These are phyloP conservation scores for Heteractis magnifica DNA, from an alignment of 92 coral and sea anemone genomes.

Conservation along the genomic window DNA sequence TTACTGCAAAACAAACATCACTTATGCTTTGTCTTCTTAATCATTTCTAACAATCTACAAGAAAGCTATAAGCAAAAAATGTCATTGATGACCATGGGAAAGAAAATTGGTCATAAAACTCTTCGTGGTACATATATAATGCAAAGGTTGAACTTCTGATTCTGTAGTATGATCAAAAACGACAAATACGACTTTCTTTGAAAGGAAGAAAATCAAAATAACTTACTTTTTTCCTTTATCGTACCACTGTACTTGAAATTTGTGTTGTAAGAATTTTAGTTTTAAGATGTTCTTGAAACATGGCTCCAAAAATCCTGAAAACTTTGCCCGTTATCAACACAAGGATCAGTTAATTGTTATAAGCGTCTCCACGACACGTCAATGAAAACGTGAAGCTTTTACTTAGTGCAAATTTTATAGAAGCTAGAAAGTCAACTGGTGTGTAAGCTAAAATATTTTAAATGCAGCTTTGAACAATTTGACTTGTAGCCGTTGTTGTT, in stretches of 20 bases:
- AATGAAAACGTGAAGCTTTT: background rate
- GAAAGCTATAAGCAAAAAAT: background rate
- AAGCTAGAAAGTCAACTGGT: background rate
- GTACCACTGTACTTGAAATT: background rate
- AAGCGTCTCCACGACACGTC: background rate
- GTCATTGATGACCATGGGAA: background rate
- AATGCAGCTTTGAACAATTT: no score
- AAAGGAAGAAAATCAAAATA: background rate
- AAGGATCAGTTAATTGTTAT: background rate
- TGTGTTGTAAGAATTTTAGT: background rate
- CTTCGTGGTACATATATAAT: no score
- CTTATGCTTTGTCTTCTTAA: background rate
- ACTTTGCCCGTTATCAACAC: background rate
- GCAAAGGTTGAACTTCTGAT: no score
- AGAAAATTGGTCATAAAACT: background rate
- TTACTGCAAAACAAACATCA: conserved; percentile 2
- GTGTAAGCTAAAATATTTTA: background rate
- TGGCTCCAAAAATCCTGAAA: conserved; percentile 4
- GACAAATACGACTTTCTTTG: background rate
- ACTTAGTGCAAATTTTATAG: background rate
- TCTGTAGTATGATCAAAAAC: background rate
- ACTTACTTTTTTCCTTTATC: background rate
- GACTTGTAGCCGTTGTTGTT: no score
- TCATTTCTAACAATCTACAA: conserved; percentile 3
- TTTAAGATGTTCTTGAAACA: background rate